Percentiles rank a stretch among this genome's conserved stretches.
These are phyloP conservation scores for Galleria mellonella DNA, from an alignment of 1,140 invertebrate species.

Conservation along the genomic window DNA sequence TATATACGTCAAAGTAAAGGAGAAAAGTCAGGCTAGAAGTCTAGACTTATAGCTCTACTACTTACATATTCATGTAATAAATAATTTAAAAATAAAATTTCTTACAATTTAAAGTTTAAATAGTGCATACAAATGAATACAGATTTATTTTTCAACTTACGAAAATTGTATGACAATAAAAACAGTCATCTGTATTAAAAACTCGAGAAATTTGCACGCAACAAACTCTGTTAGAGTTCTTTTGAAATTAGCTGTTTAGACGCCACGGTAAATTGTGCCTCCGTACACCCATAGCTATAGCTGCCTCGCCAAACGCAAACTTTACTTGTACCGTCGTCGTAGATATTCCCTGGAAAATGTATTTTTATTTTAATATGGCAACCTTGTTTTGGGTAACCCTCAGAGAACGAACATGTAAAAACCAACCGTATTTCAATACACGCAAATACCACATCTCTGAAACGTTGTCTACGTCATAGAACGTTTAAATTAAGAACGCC, in stretches of 20 bases:
- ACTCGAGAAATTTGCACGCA: constrained; percentile 35
- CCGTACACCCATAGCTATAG: constrained; percentile 39
- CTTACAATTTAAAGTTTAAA: no score
- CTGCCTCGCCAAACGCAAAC: constrained; percentile 37
- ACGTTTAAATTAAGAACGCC: constrained; percentile 19
- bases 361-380: constrained; percentile 62
- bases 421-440: constrained; percentile 8
- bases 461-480: constrained; percentile 6
- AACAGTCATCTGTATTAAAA: constrained; percentile 8
- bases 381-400: constrained; percentile 21
- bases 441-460: constrained; percentile 9
- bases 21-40: no score
- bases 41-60: no score
- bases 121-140: no score
- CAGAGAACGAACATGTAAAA: constrained; percentile 7
- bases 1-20: no score
- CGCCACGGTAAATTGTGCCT: constrained; percentile 47
- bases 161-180: constrained; percentile 8
- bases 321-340: constrained; percentile 53
- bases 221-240: constrained; percentile 49
- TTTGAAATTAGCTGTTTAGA: constrained; percentile 70
- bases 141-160: no score
- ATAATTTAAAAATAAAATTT: no score
- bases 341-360: constrained; percentile 69
- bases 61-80: no score